Evolutionary conservation across 2,888 invertebrate genomes (phyloP).

Genomic region (Sphaerophoria taeniata): DNA sequence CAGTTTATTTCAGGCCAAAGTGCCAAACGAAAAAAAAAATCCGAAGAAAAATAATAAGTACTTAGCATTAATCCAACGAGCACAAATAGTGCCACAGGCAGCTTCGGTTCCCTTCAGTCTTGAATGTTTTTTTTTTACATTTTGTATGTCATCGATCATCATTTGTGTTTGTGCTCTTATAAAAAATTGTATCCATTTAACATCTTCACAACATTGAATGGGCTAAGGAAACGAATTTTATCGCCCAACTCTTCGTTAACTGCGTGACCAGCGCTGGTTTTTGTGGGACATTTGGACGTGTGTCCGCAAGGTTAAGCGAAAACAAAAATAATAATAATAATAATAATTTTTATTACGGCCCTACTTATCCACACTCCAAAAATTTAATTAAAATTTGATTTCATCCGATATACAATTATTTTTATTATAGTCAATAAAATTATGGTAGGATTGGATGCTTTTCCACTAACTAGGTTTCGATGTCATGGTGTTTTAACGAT

Average conservation of each 20-base stretch:
- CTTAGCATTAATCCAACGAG: conserved; percentile 46
- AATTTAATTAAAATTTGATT: conserved; percentile 65
- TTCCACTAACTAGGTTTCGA: conserved; percentile 25
- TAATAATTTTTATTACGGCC: conserved; percentile 64
- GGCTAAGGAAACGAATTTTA: conserved; percentile 29
- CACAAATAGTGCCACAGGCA: conserved; percentile 63
- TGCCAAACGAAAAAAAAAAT: conserved; percentile 52
- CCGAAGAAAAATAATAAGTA: conserved; percentile 29
- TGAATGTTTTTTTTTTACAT: conserved; percentile 30
- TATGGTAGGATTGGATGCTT: background rate
- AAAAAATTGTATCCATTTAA: conserved; percentile 38
- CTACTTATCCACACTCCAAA: conserved; percentile 65
- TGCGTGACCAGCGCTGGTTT: background rate
- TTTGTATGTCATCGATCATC: conserved; percentile 63
- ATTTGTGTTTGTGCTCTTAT: conserved; percentile 24
- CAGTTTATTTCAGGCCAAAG: conserved; percentile 27
- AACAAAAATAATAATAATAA: conserved; percentile 7
- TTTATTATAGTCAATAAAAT: conserved; percentile 13
- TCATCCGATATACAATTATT: conserved; percentile 60
- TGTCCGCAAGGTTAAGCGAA: conserved; percentile 17
- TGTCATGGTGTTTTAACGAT: background rate
- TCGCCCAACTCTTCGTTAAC: conserved; percentile 45
- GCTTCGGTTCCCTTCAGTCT: conserved; percentile 43
- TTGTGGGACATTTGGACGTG: conserved; percentile 20
- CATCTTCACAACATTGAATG: conserved; percentile 43